Conservation (phyloP, 2,113 vertebrate genomes). For the Edolisoma coerulescens region DNA sequence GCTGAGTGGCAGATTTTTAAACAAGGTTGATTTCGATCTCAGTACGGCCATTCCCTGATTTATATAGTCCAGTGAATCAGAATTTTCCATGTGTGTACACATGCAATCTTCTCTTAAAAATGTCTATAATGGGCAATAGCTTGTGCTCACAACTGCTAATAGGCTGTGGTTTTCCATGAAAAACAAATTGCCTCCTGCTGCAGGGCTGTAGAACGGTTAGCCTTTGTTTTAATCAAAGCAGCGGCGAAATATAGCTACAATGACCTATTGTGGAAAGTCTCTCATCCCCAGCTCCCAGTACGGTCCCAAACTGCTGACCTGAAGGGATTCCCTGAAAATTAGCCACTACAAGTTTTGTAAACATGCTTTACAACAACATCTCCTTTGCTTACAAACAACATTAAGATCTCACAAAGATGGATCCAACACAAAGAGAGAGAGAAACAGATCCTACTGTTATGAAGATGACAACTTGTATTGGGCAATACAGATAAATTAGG, state of each 20-base stretch:
- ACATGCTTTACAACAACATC: neutral
- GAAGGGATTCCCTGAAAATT: neutral
- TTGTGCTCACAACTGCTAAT: slow-evolving; percentile 13
- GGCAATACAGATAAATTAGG: neutral
- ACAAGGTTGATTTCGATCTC: neutral
- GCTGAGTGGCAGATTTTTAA: neutral
- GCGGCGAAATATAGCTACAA: neutral
- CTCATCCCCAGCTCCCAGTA: neutral
- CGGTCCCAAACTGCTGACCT: neutral
- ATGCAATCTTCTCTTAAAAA: neutral
- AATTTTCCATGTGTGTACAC: neutral
- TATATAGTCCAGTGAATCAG: neutral
- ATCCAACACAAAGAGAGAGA: neutral
- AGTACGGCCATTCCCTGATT: neutral
- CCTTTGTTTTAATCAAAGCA: neutral
- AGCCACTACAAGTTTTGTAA: neutral
- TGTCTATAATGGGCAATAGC: neutral
- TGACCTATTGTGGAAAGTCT: neutral
- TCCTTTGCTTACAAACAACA: neutral
- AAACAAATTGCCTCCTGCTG: neutral
- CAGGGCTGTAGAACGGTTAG: neutral
- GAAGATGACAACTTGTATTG: neutral
- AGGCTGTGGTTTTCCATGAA: slow-evolving; percentile 2
- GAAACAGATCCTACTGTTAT: neutral
- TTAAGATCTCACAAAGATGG: neutral